Base-by-base conservation (phyloP, 1,140 invertebrate genomes). In the Acromyrmex heyeri region DNA sequence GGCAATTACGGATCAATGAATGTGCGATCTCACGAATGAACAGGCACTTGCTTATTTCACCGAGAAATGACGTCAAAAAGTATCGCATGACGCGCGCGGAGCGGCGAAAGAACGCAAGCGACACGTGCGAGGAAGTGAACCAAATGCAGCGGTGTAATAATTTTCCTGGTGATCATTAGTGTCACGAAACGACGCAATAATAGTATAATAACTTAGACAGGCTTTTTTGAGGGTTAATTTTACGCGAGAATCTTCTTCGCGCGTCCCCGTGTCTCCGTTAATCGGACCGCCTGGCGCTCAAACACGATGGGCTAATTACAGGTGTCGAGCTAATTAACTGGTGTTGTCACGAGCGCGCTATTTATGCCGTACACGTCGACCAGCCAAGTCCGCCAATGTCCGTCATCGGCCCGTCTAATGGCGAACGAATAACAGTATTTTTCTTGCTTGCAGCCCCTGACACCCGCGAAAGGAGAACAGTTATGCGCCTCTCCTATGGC, bases 341-440 rank as follows among this genome's bases (percentile, higher is more conserved):
- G 53, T 73, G 21, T 78, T 44, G 82, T 83, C 79, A 83, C 79
- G 79, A 73, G 7, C 69, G 79, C 24, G 55, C 38, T 61, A 50
- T 83, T 73, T 73, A 83, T 83, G 79, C 79, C 24, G 27, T 8
- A n/a, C 65, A 67, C 78, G 69, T 83, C 79, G 62, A 6, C 27
- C 44, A n/a, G 4, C 12, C 61, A 69, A 50, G 27, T 85, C 50
- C 78, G 65, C 65, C 34, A 59, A 59, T 55, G 30, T 64, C 3
- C 62, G 53, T 53, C 62, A 27, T 18, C 48, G 61, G 1, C 10
- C 24, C 12, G 18, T 83, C 79, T 62, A 83, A 83, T 83, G 69
- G 69, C 69, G 55, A 61, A 83, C 67, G 69, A 83, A 44, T 83
- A 83, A 83, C 79, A 83, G 79, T 83, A 83, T 83, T 83, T 75